phyloP scores from a whole-genome alignment of 2,113 vertebrate species.

The Promerops cafer region DNA sequence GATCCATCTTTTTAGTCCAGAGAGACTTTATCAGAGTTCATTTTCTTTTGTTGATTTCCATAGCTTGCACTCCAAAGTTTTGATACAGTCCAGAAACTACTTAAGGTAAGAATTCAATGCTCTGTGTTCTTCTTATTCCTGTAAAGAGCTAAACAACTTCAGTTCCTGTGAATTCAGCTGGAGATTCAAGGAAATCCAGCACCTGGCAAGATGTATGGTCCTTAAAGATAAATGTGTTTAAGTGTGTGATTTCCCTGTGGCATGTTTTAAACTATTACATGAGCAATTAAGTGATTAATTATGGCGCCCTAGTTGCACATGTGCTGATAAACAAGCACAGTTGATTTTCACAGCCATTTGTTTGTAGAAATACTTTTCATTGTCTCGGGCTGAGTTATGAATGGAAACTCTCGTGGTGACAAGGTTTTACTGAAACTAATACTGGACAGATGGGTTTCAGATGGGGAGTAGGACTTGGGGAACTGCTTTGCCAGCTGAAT shows the following conservation, averaged over 20 bases:
- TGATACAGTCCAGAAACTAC: slow-evolving; percentile 86
- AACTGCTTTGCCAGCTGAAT: neutral
- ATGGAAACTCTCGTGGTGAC: neutral
- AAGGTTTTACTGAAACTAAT: slow-evolving; percentile 10
- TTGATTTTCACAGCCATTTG: neutral
- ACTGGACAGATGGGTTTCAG: slow-evolving; percentile 31
- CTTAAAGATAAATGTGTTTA: slow-evolving; percentile 10
- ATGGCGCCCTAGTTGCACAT: neutral
- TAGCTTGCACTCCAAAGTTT: slow-evolving; percentile 93
- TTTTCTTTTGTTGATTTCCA: neutral
- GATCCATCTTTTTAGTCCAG: neutral
- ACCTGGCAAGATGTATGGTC: neutral
- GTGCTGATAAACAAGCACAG: neutral
- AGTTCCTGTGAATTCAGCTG: neutral
- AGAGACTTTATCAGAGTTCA: neutral
- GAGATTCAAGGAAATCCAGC: neutral
- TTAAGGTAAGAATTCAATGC: slow-evolving; percentile 74
- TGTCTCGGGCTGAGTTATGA: neutral
- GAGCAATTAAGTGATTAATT: slow-evolving; percentile 21
- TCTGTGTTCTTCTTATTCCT: neutral
- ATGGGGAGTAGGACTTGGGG: neutral
- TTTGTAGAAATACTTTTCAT: neutral
- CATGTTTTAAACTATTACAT: neutral
- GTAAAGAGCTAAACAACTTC: neutral
- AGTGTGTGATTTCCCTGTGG: neutral